A percentile compares a stretch with the other conserved stretches of the same genome.
Conservation (phyloP, 2,888 invertebrate genomes). For the Machimus atricapillus region DNA sequence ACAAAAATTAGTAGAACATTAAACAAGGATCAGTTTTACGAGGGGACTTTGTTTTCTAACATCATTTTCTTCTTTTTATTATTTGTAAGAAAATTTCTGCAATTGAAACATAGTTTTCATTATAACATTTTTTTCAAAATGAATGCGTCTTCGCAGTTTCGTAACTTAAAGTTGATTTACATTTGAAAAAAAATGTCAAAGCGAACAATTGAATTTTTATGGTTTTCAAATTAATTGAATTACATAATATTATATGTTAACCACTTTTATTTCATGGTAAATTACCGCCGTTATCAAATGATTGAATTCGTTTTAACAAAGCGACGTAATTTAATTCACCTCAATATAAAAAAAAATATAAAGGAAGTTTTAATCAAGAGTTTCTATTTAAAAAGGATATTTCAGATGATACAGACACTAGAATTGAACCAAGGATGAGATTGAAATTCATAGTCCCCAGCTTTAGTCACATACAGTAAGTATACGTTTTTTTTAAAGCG, state of each 20-base stretch:
- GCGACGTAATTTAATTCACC: background rate
- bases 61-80: no score
- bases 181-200: background rate
- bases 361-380: background rate
- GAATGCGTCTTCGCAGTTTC: background rate
- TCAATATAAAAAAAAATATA: background rate
- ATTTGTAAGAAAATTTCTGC: background rate
- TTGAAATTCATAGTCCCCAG: conserved; percentile 36
- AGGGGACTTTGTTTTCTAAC: no score
- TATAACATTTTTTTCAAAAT: no score
- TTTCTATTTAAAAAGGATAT: background rate
- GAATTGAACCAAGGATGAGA: conserved; percentile 40
- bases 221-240: background rate
- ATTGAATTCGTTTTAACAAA: background rate
- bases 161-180: background rate
- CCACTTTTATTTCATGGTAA: no score
- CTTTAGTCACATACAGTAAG: background rate
- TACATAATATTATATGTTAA: background rate
- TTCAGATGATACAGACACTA: background rate
- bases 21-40: background rate
- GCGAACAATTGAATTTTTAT: background rate
- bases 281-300: background rate
- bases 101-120: no score
- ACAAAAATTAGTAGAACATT: background rate
- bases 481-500: background rate